phyloP scores from a whole-genome alignment of 2,888 invertebrate genomes.

The Auanema sp. region DNA sequence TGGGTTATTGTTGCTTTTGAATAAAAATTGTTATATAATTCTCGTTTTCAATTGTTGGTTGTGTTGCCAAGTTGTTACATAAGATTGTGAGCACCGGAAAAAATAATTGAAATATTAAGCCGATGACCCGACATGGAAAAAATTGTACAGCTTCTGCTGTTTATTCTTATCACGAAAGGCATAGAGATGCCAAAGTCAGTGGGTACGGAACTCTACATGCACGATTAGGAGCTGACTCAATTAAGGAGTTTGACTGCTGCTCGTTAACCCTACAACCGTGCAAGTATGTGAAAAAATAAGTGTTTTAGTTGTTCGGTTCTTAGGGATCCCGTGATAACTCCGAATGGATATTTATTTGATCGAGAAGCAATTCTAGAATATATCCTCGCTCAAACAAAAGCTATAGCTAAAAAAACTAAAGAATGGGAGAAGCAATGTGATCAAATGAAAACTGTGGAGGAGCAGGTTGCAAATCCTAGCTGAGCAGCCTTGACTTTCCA shows the following conservation, averaged over 20 bases:
- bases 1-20: slow-evolving; percentile 19
- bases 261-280: slow-evolving; percentile 95
- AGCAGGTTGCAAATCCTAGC: slow-evolving; percentile 14
- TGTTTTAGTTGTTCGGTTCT: slow-evolving; percentile 16
- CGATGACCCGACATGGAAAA: slow-evolving; percentile 81
- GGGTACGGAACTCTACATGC: slow-evolving; percentile 77
- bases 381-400: slow-evolving; percentile 88
- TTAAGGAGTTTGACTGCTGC: slow-evolving; percentile 95
- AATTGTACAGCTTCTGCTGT: slow-evolving; percentile 98
- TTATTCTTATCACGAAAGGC: slow-evolving; percentile 95
- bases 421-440: slow-evolving; percentile 75
- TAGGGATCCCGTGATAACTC: slow-evolving; percentile 59
- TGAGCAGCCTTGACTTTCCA: background rate
- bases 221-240: slow-evolving; percentile 88
- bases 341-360: slow-evolving; percentile 89
- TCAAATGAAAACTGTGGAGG: slow-evolving; percentile 40
- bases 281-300: slow-evolving; percentile 69
- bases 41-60: background rate
- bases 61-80: background rate
- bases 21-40: slow-evolving; percentile 19
- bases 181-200: slow-evolving; percentile 85
- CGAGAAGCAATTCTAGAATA: slow-evolving; percentile 95
- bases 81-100: background rate
- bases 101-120: slow-evolving; percentile 10
- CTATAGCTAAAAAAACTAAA: slow-evolving; percentile 83